Evolutionary conservation across 64 coral and sea anemone species (phyloP).

Genomic region (Platygyra sinensis): DNA sequence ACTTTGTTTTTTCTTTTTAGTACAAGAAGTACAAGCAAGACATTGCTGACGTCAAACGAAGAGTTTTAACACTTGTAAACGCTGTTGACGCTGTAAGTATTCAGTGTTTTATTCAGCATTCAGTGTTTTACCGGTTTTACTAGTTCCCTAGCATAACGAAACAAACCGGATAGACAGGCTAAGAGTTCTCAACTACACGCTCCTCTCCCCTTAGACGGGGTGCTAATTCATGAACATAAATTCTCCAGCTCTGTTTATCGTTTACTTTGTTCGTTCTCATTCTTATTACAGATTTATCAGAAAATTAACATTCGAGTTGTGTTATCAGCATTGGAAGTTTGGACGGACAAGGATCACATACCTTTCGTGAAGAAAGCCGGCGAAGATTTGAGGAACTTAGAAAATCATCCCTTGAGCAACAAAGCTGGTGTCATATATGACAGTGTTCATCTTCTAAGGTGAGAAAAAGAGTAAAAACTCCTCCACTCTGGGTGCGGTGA

Average conservation of each 20-base stretch:
- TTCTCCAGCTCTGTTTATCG: background rate
- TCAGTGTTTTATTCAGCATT: too few species aligned
- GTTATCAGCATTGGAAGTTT: slow-evolving; percentile 66
- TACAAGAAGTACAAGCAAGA: slow-evolving; percentile 51
- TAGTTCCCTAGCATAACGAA: too few species aligned
- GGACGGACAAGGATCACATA: slow-evolving; percentile 71
- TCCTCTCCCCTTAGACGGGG: too few species aligned
- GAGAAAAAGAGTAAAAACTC: background rate
- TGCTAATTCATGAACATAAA: background rate
- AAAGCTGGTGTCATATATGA: slow-evolving; percentile 24
- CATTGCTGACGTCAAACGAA: slow-evolving; percentile 35
- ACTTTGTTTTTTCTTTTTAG: background rate
- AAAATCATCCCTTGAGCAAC: slow-evolving; percentile 34
- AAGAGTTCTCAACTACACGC: too few species aligned
- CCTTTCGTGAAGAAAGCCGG: slow-evolving; percentile 20
- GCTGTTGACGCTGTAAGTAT: slow-evolving; percentile 62
- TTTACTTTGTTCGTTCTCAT: background rate
- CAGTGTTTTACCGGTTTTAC: too few species aligned
- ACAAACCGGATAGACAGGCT: too few species aligned
- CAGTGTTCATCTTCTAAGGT: slow-evolving; percentile 60
- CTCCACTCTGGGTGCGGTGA: background rate
- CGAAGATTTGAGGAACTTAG: slow-evolving; percentile 47
- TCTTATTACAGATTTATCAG: slow-evolving; percentile 53
- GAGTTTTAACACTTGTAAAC: slow-evolving; percentile 46
- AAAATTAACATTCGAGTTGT: slow-evolving; percentile 77